Percentiles rank a stretch among this genome's conserved stretches.
These are phyloP conservation scores for Rhyacichthys aspro DNA, from an alignment of 2,797 vertebrate genomes.

Conservation along the genomic window DNA sequence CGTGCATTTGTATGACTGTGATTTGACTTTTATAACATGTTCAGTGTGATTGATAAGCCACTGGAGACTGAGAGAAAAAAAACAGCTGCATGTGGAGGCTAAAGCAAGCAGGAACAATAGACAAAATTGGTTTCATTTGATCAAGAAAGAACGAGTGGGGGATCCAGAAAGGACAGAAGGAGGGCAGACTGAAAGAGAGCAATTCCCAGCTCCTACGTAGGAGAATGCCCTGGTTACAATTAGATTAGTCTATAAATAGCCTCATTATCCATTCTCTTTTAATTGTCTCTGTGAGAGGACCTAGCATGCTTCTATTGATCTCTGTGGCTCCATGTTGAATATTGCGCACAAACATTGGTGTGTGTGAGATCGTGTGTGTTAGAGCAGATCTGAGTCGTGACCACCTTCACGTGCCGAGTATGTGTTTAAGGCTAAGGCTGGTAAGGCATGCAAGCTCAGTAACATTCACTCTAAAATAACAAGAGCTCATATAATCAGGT, in stretches of 20 bases:
- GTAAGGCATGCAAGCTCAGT: conserved; percentile 38
- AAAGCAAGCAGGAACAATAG: conserved; percentile 4
- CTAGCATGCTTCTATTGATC: conserved; percentile 65
- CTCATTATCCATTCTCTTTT: conserved; percentile 79
- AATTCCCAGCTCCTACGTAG: conserved; percentile 48
- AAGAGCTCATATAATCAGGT: conserved; percentile 33
- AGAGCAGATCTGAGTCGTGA: conserved; percentile 40
- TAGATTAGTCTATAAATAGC: conserved; percentile 79
- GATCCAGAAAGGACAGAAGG: conserved; percentile 30
- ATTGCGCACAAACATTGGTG: conserved; percentile 42
- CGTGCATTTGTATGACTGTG: conserved; percentile 8
- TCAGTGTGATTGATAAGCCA: conserved; percentile 10
- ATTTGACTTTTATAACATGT: conserved; percentile 24
- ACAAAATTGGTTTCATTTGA: conserved; percentile 12
- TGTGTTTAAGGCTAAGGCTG: conserved; percentile 20
- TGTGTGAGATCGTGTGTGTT: conserved; percentile 25
- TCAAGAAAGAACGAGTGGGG: conserved; percentile 15
- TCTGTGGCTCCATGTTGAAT: conserved; percentile 44
- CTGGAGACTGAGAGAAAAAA: not conserved
- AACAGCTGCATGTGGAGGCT: not conserved
- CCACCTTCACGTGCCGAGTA: conserved; percentile 27
- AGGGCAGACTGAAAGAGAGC: conserved; percentile 48
- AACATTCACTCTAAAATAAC: conserved; percentile 33
- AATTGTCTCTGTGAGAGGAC: conserved; percentile 69
- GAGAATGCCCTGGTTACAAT: conserved; percentile 76